These are phyloP conservation scores for Drosophila pandora DNA, from an alignment of 1,140 invertebrate genomes.

Conservation along the genomic window DNA sequence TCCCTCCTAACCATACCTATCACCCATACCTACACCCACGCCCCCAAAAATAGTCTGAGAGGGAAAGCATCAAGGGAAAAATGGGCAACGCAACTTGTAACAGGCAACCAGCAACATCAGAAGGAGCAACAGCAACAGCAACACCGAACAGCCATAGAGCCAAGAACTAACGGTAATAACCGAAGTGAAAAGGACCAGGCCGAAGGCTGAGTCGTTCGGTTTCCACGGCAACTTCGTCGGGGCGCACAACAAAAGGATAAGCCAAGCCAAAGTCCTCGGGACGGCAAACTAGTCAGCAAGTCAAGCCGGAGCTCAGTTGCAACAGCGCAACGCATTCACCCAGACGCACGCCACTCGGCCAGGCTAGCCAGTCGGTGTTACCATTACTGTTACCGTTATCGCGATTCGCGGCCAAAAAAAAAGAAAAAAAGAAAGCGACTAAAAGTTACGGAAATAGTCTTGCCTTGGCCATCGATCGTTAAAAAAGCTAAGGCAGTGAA, in stretches of 20 bases:
- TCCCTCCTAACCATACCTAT: background rate
- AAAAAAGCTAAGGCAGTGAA: constrained; percentile 4
- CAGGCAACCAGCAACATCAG: constrained; percentile 59
- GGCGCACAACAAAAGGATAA: constrained; percentile 73
- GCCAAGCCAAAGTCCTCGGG: constrained; percentile 58
- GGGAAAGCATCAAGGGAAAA: constrained; percentile 60
- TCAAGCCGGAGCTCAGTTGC: constrained; percentile 76
- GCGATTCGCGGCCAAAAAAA: constrained; percentile 44
- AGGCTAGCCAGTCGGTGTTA: background rate
- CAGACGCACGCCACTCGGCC: constrained; percentile 52
- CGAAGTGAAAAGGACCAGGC: constrained; percentile 36
- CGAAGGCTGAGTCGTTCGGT: constrained; percentile 53
- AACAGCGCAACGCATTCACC: constrained; percentile 71
- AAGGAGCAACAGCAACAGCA: constrained; percentile 10
- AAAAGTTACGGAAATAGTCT: constrained; percentile 37
- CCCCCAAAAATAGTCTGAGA: constrained; percentile 20
- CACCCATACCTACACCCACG: background rate
- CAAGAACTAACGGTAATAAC: constrained; percentile 4
- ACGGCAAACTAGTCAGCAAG: constrained; percentile 50
- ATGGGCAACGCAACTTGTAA: constrained; percentile 71
- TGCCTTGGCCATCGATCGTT: constrained; percentile 74
- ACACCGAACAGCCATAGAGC: constrained; percentile 6
- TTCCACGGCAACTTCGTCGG: constrained; percentile 72
- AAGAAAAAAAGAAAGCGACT: background rate
- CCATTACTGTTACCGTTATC: background rate